Conservation (phyloP, 2,113 vertebrate species). For the Phylloscopus whistleri region DNA sequence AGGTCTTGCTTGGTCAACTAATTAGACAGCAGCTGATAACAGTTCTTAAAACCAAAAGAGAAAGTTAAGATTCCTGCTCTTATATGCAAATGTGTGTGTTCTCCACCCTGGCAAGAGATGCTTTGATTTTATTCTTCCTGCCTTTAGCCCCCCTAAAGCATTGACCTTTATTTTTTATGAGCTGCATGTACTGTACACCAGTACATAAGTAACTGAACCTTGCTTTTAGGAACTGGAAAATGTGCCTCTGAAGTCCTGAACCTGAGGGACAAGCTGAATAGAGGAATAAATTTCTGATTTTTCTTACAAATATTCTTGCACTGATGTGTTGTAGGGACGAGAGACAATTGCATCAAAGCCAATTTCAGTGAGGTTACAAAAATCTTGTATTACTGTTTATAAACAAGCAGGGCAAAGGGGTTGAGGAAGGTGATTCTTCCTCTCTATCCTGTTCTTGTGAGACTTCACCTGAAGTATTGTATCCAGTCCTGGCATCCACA, state of each 20-base stretch:
- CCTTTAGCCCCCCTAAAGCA: neutral
- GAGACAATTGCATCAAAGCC: neutral
- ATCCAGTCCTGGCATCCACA: neutral
- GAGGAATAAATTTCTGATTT: neutral
- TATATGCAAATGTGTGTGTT: neutral
- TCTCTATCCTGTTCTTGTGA: neutral
- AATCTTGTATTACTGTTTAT: neutral
- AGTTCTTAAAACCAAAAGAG: neutral
- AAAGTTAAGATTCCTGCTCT: neutral
- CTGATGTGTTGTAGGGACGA: neutral
- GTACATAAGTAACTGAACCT: neutral
- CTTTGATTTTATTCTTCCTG: neutral
- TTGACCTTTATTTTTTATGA: neutral
- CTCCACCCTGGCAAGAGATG: neutral
- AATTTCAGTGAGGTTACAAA: neutral
- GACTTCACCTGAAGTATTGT: neutral
- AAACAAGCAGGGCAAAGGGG: neutral
- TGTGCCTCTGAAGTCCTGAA: neutral
- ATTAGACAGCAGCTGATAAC: neutral
- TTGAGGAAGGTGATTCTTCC: neutral
- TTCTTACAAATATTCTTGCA: rapidly evolving
- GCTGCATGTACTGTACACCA: neutral
- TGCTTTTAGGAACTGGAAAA: neutral
- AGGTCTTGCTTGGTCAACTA: neutral
- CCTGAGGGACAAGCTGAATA: neutral